phyloP scores from a whole-genome alignment of 2,888 invertebrate genomes.

The Platynereis dumerilii region DNA sequence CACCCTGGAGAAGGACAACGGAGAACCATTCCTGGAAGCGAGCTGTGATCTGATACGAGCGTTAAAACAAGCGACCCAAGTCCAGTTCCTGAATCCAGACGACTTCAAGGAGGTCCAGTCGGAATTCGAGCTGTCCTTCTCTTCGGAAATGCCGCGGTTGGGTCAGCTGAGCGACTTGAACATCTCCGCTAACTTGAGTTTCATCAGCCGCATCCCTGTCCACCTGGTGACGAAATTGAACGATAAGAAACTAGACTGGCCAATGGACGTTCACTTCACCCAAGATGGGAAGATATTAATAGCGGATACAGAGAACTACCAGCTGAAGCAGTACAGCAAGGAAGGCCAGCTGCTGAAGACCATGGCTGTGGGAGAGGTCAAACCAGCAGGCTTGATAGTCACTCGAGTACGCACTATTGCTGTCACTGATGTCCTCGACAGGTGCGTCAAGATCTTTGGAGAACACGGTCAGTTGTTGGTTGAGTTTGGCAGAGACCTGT shows the following conservation, averaged over 20 bases:
- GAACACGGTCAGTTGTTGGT: slow-evolving; percentile 21
- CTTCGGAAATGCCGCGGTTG: slow-evolving; percentile 7
- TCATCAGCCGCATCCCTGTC: slow-evolving; percentile 16
- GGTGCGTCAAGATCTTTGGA: slow-evolving; percentile 22
- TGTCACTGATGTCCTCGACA: slow-evolving; percentile 18
- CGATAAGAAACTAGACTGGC: slow-evolving; percentile 20
- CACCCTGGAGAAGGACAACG: slow-evolving; percentile 8
- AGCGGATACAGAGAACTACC: slow-evolving; percentile 20
- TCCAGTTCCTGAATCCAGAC: slow-evolving; percentile 20
- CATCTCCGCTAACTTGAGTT: slow-evolving; percentile 18
- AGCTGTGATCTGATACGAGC: slow-evolving; percentile 14
- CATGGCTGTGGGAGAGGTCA: slow-evolving; percentile 17
- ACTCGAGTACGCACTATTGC: slow-evolving; percentile 19
- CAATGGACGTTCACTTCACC: slow-evolving; percentile 15
- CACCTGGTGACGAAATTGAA: slow-evolving; percentile 13
- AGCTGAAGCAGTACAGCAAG: slow-evolving; percentile 13
- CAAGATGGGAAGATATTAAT: slow-evolving; percentile 16
- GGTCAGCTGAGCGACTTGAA: slow-evolving; percentile 20
- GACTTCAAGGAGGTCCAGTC: slow-evolving; percentile 21
- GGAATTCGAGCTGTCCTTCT: slow-evolving; percentile 14
- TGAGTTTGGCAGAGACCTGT: slow-evolving; percentile 16
- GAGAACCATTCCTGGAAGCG: slow-evolving; percentile 13
- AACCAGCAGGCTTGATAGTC: slow-evolving; percentile 21
- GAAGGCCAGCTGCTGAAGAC: slow-evolving; percentile 8
- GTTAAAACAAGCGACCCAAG: slow-evolving; percentile 19